Base-by-base conservation (phyloP, 2,888 invertebrate genomes). In the Ectobius pallidus region DNA sequence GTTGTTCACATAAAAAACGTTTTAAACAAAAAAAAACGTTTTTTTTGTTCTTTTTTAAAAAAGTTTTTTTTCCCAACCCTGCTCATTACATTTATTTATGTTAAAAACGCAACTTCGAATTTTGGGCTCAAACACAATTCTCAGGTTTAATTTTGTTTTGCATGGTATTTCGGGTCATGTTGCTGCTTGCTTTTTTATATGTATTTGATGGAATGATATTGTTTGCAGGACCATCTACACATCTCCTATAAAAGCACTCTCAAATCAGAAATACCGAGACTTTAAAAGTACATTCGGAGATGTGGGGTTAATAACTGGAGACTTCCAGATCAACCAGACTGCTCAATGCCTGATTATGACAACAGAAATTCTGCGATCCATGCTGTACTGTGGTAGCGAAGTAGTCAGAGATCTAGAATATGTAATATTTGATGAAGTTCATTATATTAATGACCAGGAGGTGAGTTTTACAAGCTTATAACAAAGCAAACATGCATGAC, bases 381-480 rank as follows among this genome's bases (percentile, higher is more conserved):
- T 99, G 97, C 85, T 99, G 16, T 90, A 88, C 81, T 97, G 97
- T 81, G 95, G 95, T 73, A 97, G 97, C 9, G 98, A 99, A 80
- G 92, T 97, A 70, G 93, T 97, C 0, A 88, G 97, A 58, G 99
- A 99, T 83, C 85, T 99, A 70, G 99, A 99, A 82, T 99, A 96
- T 86, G 99, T 99, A 2, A 96, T 99, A 79, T 99, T 99, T 81
- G 99, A 99, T 83, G 99, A 99, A 85, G 97, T 99, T 7, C 99
- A 99, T 83, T 99, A 99, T 81, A 96, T 99, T 76, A 99, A 99
- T 83, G 96, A 99, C 84, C 89, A 91, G 52, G 96, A 97, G 85
- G 94, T 93, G 79, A 80, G 81, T 79, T 22, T 30, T 20, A n/a
- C n/a, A n/a, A n/a, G n/a, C n/a, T n/a, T n/a, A 49, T 55, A 18